Evolutionary conservation across 2,113 vertebrate genomes (phyloP), one percentile per base, ranked within the genome.

Genomic region (Sceloporus undulatus): DNA sequence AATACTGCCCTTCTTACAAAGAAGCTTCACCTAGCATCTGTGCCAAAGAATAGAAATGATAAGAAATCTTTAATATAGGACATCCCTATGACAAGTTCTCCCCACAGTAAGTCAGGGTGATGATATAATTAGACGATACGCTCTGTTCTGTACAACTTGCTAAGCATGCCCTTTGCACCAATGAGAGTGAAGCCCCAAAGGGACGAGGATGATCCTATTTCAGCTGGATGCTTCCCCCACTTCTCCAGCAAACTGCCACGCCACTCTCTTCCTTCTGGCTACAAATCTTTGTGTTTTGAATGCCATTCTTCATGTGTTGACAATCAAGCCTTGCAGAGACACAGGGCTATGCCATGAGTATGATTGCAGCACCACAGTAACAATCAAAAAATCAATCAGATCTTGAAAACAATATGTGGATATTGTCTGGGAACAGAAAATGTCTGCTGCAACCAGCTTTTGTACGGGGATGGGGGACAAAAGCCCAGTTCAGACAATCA

Each of bases 91-190:
- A 88, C 16, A 86, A 79, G 90, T 78, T 86, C 40, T 65, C 68
- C 38, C 92, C 92, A 54, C 23, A 93, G 89, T 92, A 93, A 92
- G 77, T 56, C 89, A 88, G 88, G 78, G 62, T 89, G 92, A 82
- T 5, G 94, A 94, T 96, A 96, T 94, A 96, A 96, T 97, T 96
- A 97, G 95, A 91, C 1, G 2, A 85, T 87, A 86, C 29, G 0
- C 82, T 93, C 89, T 87, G 90, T 93, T 95, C 94, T 23, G 65
- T 76, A 79, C 87, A 74, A 73, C 19, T 38, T 1, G 2, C 40
- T 0, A 1, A 77, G 70, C 10, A 77, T 85, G 89, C 9, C 70
- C 56, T 42, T 5, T 89, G 91, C 86, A 34, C 75, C 34, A 0
- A 34, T 34, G 42, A 27, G 25, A 27, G 7, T 0, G 0, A 74